Evolutionary conservation across 1,140 invertebrate species (phyloP).

Genomic region (Drosophila arawakana): DNA sequence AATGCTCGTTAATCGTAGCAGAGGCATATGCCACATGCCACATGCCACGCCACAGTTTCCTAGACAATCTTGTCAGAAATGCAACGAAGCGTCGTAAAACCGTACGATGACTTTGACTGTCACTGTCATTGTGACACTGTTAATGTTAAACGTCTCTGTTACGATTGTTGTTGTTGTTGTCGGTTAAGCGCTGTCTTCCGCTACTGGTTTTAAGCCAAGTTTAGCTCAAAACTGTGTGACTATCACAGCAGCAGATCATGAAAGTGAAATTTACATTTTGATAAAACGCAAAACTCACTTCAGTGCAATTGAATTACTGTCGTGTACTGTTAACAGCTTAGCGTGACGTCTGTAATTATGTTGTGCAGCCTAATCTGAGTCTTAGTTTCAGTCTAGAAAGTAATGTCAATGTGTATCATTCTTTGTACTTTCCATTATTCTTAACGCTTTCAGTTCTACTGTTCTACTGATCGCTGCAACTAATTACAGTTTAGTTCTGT

Average conservation of each 20-base stretch:
- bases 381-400: background rate
- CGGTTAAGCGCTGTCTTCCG: slow-evolving; percentile 59
- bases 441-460: background rate
- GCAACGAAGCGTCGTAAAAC: slow-evolving; percentile 70
- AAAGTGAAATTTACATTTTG: slow-evolving; percentile 36
- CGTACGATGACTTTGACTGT: slow-evolving; percentile 23
- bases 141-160: slow-evolving; percentile 2
- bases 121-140: slow-evolving; percentile 9
- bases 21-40: slow-evolving; percentile 41
- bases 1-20: slow-evolving; percentile 76
- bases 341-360: slow-evolving; percentile 15
- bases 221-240: slow-evolving; percentile 8
- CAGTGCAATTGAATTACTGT: background rate
- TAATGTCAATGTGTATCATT: background rate
- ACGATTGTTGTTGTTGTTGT: slow-evolving; percentile 9
- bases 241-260: slow-evolving; percentile 14
- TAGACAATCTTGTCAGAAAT: slow-evolving; percentile 37
- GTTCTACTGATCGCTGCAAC: too few species aligned
- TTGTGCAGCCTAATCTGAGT: background rate
- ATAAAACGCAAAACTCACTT: background rate
- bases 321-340: background rate
- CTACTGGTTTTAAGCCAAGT: slow-evolving; percentile 68
- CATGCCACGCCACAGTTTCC: slow-evolving; percentile 31
- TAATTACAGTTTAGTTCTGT: background rate
- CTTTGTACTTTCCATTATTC: background rate